Evolutionary conservation across 2,113 vertebrate species (phyloP), one percentile per base, ranked within the genome.

Genomic region (Hippocampus comes): DNA sequence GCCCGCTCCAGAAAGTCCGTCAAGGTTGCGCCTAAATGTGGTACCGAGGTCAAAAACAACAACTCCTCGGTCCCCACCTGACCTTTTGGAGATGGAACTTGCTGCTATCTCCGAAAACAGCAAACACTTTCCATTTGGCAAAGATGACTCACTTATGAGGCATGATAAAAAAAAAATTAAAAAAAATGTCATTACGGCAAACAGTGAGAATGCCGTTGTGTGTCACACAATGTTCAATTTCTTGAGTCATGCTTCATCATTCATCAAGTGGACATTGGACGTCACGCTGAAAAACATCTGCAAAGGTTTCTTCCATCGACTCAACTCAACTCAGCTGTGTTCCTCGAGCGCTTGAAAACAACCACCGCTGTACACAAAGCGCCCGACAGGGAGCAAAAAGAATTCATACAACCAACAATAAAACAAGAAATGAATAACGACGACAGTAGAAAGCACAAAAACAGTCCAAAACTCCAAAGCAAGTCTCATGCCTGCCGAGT

Each of bases 121-220:
- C 79, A 70, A 75, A 72, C 81, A 61, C 48, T 75, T 85, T 78
- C 80, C 75, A 85, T 89, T 84, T 77, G 63, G 74, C 71, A 56
- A 60, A 84, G 76, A 82, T 81, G 79, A 83, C 81, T 79, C 70
- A 76, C 82, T 90, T 86, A 74, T 61, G 70, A 72, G 80, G 67
- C 8, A 87, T 84, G 81, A 84, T 30, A 9, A 20, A 38, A 67
- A 49, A 51, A 51, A n/a, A n/a, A n/a, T n/a, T n/a, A n/a, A n/a
- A n/a, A 51, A 15, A 67, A 10, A 42, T 43, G 15, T 48, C 23
- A 67, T 67, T 53, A 78, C 75, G 65, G 59, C 60, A 67, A 61
- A 73, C 67, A 71, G 76, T 41, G 25, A 34, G 49, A 82, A 68
- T 61, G 21, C 53, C 78, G 30, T 73, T 57, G 78, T 61, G 78